A percentile compares a stretch with the other conserved stretches of the same genome.
Conservation (phyloP, 2,797 vertebrate genomes). For the Sebastes alutus region DNA sequence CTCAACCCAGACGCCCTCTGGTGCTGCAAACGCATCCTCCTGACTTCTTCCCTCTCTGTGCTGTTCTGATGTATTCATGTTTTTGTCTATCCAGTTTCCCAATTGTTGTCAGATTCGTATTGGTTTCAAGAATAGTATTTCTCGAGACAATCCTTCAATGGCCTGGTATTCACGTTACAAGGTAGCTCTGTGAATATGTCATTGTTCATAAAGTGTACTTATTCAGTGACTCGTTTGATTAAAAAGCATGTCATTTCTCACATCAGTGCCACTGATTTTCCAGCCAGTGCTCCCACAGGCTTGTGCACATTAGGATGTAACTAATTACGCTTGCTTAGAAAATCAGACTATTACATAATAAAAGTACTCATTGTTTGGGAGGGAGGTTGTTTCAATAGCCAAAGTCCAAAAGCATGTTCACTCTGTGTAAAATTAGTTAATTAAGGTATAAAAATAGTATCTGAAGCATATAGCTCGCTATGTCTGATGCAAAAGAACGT, state of each 20-base stretch:
- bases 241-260: conserved; percentile 4
- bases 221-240: background rate
- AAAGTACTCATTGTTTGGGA: background rate
- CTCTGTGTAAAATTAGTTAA: background rate
- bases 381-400: background rate
- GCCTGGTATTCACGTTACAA: background rate
- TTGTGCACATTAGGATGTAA: background rate
- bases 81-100: background rate
- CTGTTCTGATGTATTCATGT: background rate
- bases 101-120: background rate
- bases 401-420: background rate
- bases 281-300: background rate
- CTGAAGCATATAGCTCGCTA: background rate
- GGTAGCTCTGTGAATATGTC: background rate
- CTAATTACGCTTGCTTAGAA: background rate
- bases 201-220: background rate
- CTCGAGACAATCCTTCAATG: fast-evolving
- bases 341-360: conserved; percentile 4
- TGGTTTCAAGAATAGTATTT: background rate
- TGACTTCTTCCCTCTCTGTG: background rate
- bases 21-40: background rate
- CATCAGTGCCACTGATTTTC: conserved; percentile 3
- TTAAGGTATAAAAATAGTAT: conserved; percentile 4
- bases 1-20: background rate
- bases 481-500: background rate